These are phyloP conservation scores for Siniperca undulata DNA, from an alignment of 2,797 vertebrate genomes.

Conservation along the genomic window DNA sequence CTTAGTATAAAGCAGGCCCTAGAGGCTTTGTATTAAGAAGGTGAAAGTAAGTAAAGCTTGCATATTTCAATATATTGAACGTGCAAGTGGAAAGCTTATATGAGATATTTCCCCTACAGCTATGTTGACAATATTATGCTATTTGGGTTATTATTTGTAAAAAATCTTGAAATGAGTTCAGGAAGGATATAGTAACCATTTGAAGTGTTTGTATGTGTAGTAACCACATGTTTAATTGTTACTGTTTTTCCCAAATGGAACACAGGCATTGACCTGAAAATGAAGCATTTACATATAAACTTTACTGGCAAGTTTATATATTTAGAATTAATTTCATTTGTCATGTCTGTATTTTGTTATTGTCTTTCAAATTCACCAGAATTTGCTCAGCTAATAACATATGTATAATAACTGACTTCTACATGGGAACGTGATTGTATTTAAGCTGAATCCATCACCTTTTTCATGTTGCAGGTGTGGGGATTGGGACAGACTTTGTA, in stretches of 20 bases:
- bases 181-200: neutral
- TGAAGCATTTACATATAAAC: neutral
- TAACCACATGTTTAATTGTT: neutral
- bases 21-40: neutral
- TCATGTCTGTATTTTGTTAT: neutral
- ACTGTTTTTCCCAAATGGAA: neutral
- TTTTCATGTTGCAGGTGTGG: too few relatives aligned
- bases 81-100: too few relatives aligned
- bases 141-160: neutral
- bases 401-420: too few relatives aligned
- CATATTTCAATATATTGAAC: too few relatives aligned
- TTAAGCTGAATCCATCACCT: neutral
- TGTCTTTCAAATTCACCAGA: neutral
- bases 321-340: neutral
- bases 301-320: neutral
- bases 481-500: too few relatives aligned
- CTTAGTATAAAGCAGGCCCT: neutral
- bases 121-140: neutral
- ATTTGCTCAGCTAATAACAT: neutral
- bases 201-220: neutral
- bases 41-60: neutral
- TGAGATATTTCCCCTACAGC: neutral
- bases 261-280: neutral
- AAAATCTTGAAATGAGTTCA: neutral
- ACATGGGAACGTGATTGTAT: too few relatives aligned